Conservation (phyloP, 2,113 vertebrate genomes). For the Marmota monax region DNA sequence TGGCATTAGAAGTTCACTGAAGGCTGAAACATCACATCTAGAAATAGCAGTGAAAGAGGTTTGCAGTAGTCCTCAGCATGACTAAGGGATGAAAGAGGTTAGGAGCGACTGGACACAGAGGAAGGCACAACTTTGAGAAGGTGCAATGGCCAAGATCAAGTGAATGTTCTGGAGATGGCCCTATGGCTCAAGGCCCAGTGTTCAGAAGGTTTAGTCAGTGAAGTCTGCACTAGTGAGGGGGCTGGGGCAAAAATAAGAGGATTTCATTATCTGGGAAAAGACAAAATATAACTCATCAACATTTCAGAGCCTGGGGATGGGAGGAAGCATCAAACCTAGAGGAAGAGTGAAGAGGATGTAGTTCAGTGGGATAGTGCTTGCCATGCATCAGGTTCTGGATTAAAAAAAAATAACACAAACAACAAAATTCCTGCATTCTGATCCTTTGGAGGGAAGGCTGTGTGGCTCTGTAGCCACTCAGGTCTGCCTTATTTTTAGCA, state of each 20-base stretch:
- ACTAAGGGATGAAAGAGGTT: neutral
- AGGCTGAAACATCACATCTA: neutral
- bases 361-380: too few species aligned
- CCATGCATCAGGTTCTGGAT: too few species aligned
- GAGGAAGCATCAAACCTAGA: neutral
- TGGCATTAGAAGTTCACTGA: neutral
- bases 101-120: neutral
- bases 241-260: neutral
- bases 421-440: neutral
- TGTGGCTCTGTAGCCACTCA: too few species aligned
- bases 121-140: neutral
- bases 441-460: neutral
- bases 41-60: neutral
- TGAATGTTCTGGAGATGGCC: neutral
- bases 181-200: neutral
- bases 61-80: neutral
- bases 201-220: neutral
- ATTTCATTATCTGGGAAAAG: neutral
- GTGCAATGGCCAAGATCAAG: neutral
- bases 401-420: too few species aligned
- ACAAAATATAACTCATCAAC: neutral
- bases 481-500: neutral
- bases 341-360: neutral
- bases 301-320: neutral
- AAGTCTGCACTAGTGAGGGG: neutral